Percentiles rank a stretch among this genome's conserved stretches.
Conservation (phyloP, 2,888 invertebrate species). For the Eutolmus rufibarbis region DNA sequence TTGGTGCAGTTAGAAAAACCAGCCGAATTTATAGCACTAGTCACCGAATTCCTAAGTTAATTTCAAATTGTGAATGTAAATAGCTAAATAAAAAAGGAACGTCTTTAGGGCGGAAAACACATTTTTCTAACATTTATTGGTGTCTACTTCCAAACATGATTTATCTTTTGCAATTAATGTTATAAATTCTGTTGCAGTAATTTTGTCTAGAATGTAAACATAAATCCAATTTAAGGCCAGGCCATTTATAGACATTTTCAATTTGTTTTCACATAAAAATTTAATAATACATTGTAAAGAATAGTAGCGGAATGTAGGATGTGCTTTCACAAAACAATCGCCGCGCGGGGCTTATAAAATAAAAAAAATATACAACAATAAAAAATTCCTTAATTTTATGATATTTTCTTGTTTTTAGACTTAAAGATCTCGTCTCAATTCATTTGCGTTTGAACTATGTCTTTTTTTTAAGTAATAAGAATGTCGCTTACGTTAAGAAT, state of each 20-base stretch:
- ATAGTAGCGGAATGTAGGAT: not conserved
- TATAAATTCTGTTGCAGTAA: not conserved
- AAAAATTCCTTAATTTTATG: not conserved
- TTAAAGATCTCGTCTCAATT: not conserved
- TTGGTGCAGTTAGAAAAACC: constrained; percentile 95
- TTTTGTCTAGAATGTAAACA: constrained; percentile 18
- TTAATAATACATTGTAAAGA: not conserved
- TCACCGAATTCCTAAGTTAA: not conserved
- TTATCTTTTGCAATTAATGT: constrained; percentile 13
- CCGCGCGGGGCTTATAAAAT: not conserved
- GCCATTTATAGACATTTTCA: not conserved
- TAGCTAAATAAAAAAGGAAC: not conserved
- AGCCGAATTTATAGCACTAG: constrained; percentile 57
- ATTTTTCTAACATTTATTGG: constrained; percentile 47
- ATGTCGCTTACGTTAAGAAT: not conserved
- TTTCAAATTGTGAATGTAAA: not conserved
- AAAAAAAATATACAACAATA: not conserved
- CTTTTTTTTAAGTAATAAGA: not conserved
- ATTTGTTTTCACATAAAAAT: not conserved
- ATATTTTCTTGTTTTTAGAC: not conserved
- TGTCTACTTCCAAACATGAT: constrained; percentile 45
- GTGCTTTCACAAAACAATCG: constrained; percentile 11
- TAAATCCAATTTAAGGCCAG: not conserved
- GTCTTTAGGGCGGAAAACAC: constrained; percentile 44
- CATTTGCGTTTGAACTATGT: not conserved